phyloP scores from a whole-genome alignment of 1,140 invertebrate genomes.

The Drosophila neocordata region DNA sequence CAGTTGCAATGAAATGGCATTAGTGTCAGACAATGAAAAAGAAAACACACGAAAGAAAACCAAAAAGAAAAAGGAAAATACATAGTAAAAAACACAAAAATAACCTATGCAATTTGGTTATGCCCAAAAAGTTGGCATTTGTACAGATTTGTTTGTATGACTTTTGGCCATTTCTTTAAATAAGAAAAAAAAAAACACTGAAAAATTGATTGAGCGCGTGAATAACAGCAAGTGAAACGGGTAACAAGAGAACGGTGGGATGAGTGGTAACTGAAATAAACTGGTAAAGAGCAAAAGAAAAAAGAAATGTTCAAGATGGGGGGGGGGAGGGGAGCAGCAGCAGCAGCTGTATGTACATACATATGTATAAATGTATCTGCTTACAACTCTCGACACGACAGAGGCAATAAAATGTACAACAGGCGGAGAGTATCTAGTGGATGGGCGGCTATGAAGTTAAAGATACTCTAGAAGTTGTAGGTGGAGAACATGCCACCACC shows the following conservation, averaged over 20 bases:
- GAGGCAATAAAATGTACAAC: constrained; percentile 78
- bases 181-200: constrained; percentile 39
- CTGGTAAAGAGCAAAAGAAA: constrained; percentile 19
- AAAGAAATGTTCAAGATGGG: constrained; percentile 32
- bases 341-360: constrained; percentile 46
- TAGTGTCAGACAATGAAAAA: constrained; percentile 53
- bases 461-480: background rate
- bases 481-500: background rate
- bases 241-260: constrained; percentile 2
- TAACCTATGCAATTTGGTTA: constrained; percentile 18
- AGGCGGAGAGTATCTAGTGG: constrained; percentile 21
- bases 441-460: background rate
- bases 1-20: constrained; percentile 75
- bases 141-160: constrained; percentile 6
- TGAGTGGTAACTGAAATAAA: background rate
- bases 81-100: constrained; percentile 21
- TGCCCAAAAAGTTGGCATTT: background rate
- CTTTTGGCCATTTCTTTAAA: constrained; percentile 28
- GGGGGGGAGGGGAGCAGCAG: background rate
- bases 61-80: background rate
- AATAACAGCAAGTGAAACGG: constrained; percentile 75
- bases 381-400: constrained; percentile 43
- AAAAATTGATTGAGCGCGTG: constrained; percentile 82
- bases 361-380: constrained; percentile 61
- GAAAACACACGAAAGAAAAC: constrained; percentile 13